These are phyloP conservation scores for Synanthedon andrenaeformis DNA, from an alignment of 2,888 invertebrate genomes.

Conservation along the genomic window DNA sequence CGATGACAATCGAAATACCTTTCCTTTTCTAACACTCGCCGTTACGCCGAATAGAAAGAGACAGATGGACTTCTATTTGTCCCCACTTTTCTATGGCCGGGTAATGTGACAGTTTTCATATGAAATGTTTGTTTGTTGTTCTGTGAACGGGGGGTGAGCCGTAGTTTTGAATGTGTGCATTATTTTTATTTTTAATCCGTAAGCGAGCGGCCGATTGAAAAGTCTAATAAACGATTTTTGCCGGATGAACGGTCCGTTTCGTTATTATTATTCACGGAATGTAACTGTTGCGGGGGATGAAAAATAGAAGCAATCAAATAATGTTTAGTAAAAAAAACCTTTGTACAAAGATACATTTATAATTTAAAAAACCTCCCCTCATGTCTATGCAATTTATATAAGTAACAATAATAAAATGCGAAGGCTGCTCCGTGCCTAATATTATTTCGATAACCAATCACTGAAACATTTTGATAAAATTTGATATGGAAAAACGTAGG, in stretches of 20 bases:
- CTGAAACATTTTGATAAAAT: no score
- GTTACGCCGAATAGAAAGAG: conserved; percentile 24
- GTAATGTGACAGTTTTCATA: conserved; percentile 65
- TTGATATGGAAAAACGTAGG: no score
- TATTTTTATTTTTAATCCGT: conserved; percentile 60
- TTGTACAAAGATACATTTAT: no score
- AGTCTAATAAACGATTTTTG: conserved; percentile 22
- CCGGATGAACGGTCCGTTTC: background rate
- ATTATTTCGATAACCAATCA: no score
- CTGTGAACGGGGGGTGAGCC: conserved; percentile 40
- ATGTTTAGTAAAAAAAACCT: background rate
- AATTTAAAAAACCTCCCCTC: no score
- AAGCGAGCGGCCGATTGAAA: conserved; percentile 23
- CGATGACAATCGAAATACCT: conserved; percentile 57
- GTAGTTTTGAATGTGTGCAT: conserved; percentile 43
- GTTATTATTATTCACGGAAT: background rate
- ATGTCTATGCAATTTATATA: no score
- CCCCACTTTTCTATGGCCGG: conserved; percentile 57
- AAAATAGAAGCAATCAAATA: background rate
- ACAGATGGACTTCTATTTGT: conserved; percentile 47
- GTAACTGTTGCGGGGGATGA: background rate
- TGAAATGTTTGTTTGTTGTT: conserved; percentile 63
- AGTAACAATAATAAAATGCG: no score
- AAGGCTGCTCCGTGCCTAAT: no score
- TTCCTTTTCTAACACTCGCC: conserved; percentile 33